Percentiles rank a stretch among this genome's conserved stretches.
These are phyloP conservation scores for Heterohyrax brucei DNA, from an alignment of 2,797 vertebrate species.

Conservation along the genomic window DNA sequence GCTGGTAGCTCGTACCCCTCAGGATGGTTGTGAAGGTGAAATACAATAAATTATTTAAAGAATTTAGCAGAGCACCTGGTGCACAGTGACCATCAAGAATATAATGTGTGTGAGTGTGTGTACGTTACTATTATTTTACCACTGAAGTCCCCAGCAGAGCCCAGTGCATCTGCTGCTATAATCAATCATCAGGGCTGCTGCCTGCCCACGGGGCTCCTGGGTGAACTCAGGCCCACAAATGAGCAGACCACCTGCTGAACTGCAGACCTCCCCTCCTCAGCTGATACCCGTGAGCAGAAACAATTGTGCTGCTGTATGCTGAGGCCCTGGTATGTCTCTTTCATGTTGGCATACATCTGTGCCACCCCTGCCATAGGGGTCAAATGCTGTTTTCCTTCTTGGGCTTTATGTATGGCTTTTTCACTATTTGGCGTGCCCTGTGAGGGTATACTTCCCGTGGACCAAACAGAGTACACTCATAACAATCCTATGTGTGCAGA, in stretches of 20 bases:
- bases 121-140: not conserved
- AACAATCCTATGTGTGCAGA: not conserved
- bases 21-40: conserved; percentile 25
- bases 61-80: conserved; percentile 10
- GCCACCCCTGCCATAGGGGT: not conserved
- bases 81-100: not conserved
- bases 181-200: not conserved
- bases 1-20: not conserved
- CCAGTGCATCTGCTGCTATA: not conserved
- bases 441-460: not conserved
- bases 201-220: not conserved
- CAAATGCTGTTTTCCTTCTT: not conserved
- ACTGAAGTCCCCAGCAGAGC: not conserved
- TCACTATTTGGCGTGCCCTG: not conserved
- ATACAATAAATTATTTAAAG: conserved; percentile 39
- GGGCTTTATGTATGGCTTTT: not conserved
- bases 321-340: not conserved
- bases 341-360: not conserved
- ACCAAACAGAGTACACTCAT: not conserved
- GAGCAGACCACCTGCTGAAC: not conserved
- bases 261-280: not conserved
- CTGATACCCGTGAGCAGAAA: not conserved
- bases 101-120: not conserved
- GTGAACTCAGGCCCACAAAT: not conserved
- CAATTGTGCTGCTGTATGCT: not conserved